Evolutionary conservation across 1,140 invertebrate genomes (phyloP).

Genomic region (Neelides sp.): DNA sequence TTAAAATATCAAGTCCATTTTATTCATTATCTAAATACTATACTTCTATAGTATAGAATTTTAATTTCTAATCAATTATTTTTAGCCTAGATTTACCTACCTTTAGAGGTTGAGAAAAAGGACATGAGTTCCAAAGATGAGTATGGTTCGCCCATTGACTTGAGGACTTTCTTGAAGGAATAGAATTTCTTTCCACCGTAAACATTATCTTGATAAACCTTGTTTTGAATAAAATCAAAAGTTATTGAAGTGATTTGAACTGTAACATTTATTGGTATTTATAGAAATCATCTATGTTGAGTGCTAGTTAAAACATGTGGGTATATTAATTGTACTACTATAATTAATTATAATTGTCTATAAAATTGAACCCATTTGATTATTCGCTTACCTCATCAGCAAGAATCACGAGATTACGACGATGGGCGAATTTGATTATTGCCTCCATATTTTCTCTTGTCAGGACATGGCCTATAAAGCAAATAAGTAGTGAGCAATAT

Average conservation of each 20-base stretch:
- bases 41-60: no score
- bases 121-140: constrained; percentile 73
- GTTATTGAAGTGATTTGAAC: no score
- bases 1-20: no score
- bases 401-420: constrained; percentile 72
- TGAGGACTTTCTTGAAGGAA: constrained; percentile 87
- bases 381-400: constrained; percentile 71
- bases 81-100: constrained; percentile 42
- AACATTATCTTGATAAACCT: constrained; percentile 85
- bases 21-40: no score
- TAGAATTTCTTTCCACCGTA: constrained; percentile 79
- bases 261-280: no score
- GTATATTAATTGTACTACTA: no score
- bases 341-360: neutral
- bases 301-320: neutral
- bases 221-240: no score
- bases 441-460: constrained; percentile 75
- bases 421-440: constrained; percentile 82
- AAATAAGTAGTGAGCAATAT: constrained; percentile 1
- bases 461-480: constrained; percentile 57
- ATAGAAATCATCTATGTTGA: no score
- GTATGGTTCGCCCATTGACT: constrained; percentile 78
- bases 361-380: neutral
- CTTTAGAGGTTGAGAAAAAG: constrained; percentile 94
- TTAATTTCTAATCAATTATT: no score